Percentiles rank a stretch among this genome's conserved stretches.
Conservation (phyloP, 1,140 invertebrate species). For the Heliconius hermathena region DNA sequence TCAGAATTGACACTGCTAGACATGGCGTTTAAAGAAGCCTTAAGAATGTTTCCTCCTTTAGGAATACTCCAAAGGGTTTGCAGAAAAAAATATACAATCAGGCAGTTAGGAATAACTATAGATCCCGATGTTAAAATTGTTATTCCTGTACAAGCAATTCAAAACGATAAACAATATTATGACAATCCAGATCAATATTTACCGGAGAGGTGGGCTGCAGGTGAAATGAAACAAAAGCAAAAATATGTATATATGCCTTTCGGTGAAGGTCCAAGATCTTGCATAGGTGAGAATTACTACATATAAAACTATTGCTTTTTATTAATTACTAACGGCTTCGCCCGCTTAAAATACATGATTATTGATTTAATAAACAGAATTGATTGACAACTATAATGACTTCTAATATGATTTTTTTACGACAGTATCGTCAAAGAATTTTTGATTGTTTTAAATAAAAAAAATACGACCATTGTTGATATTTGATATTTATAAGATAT, state of each 20-base stretch:
- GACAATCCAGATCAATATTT: conserved; percentile 32
- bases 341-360: too few relatives aligned
- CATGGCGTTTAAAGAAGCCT: conserved; percentile 46
- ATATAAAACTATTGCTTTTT: not conserved
- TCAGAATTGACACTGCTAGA: conserved; percentile 65
- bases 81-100: conserved; percentile 38
- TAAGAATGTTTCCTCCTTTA: conserved; percentile 28
- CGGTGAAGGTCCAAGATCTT: conserved; percentile 40
- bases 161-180: conserved; percentile 35
- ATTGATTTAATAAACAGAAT: too few relatives aligned
- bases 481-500: too few relatives aligned
- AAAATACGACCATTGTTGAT: too few relatives aligned
- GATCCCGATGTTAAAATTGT: conserved; percentile 39
- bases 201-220: conserved; percentile 26
- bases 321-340: too few relatives aligned
- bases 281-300: conserved; percentile 39
- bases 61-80: conserved; percentile 31
- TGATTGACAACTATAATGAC: too few relatives aligned
- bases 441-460: too few relatives aligned
- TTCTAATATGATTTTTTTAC: too few relatives aligned
- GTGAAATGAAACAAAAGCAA: conserved; percentile 1
- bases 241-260: conserved; percentile 39
- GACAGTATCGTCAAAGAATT: too few relatives aligned
- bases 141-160: conserved; percentile 40
- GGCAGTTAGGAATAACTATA: conserved; percentile 32